Percentiles rank a stretch among this genome's conserved stretches.
Conservation (phyloP, 2,113 vertebrate genomes). For the Centrocercus urophasianus region DNA sequence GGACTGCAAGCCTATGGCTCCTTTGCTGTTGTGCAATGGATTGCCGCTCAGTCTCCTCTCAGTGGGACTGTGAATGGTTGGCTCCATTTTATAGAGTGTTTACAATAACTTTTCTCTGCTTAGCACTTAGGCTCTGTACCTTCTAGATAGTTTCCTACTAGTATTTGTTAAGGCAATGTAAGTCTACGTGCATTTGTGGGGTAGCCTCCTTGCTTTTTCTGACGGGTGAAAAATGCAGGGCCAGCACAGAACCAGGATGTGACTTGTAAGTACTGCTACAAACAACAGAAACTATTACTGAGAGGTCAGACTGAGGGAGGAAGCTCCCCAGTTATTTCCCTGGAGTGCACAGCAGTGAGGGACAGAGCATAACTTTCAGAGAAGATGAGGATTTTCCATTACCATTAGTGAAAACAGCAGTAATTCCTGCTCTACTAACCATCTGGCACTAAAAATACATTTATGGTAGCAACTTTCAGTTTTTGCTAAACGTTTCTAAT, state of each 20-base stretch:
- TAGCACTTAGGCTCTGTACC: not conserved
- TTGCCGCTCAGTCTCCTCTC: not conserved
- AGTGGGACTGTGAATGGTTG: not conserved
- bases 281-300: not conserved
- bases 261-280: not conserved
- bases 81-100: not conserved
- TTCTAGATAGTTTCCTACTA: not conserved
- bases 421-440: not conserved
- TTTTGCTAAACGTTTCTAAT: not conserved
- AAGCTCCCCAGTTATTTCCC: not conserved
- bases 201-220: not conserved
- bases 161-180: not conserved
- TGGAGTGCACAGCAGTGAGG: not conserved
- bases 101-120: not conserved
- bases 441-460: not conserved
- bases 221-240: accelerated
- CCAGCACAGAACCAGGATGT: not conserved
- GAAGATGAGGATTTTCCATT: not conserved
- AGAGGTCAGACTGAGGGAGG: not conserved
- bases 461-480: not conserved
- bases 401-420: not conserved
- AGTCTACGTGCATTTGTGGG: not conserved
- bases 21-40: not conserved
- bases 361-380: not conserved
- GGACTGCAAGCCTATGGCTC: not conserved